These are phyloP conservation scores for Clinocottus analis DNA, from an alignment of 2,113 vertebrate genomes.

Conservation along the genomic window DNA sequence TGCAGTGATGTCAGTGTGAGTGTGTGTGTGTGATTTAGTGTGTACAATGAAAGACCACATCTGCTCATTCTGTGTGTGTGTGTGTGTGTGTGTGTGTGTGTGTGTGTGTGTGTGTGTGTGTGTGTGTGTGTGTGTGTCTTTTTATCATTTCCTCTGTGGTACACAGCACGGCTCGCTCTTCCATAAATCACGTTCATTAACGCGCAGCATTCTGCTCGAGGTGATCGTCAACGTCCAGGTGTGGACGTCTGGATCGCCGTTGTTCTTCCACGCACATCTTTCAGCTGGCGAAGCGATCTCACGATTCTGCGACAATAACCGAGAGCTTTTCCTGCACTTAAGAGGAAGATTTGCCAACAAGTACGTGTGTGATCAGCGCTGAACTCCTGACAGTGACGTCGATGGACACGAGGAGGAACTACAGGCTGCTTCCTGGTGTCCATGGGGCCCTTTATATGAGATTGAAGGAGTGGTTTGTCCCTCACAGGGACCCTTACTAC, in stretches of 20 bases:
- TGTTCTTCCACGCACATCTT: neutral
- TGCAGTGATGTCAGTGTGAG: conserved; percentile 67
- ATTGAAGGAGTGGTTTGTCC: no score
- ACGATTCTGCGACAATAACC: neutral
- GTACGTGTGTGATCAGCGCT: no score
- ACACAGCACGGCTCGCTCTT: neutral
- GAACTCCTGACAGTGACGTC: neutral
- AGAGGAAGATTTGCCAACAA: no score
- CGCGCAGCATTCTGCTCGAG: neutral
- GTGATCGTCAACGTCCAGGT: conserved; percentile 17
- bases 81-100: conserved; percentile 11
- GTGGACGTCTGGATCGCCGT: conserved; percentile 19
- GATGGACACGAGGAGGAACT: no score
- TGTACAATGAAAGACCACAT: neutral
- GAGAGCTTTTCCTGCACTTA: neutral
- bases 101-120: conserved; percentile 4
- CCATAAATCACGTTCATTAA: conserved; percentile 18
- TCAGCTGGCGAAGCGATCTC: neutral
- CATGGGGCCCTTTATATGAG: no score
- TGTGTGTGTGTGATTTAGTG: neutral
- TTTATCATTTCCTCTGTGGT: conserved; percentile 29
- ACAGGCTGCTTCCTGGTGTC: no score
- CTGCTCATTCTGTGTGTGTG: conserved; percentile 1
- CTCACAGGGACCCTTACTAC: no score
- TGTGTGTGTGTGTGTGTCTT: neutral